Percentiles rank a stretch among this genome's conserved stretches.
These are phyloP conservation scores for Pseudotriccus pelzelni DNA, from an alignment of 2,797 vertebrate species.

Conservation along the genomic window DNA sequence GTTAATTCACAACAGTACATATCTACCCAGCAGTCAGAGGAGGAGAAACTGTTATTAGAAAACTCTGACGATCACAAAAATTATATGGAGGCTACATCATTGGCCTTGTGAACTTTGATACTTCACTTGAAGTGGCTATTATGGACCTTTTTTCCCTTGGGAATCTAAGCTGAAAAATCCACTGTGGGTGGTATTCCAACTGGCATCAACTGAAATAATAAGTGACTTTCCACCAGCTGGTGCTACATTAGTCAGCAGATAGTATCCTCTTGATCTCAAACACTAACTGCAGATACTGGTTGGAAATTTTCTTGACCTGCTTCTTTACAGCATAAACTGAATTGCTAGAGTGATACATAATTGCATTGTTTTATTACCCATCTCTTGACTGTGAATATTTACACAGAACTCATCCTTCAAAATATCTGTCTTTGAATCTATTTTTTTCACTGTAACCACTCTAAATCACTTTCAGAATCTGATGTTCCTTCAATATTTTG, in stretches of 20 bases:
- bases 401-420: neutral
- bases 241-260: neutral
- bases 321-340: neutral
- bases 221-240: neutral
- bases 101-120: neutral
- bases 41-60: too few species aligned
- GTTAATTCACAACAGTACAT: neutral
- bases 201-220: neutral
- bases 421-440: neutral
- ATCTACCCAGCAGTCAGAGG: neutral
- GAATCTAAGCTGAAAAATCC: neutral
- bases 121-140: neutral
- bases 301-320: neutral
- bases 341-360: neutral
- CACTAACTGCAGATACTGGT: neutral
- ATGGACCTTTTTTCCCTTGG: neutral
- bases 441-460: neutral
- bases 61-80: too few species aligned
- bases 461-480: neutral
- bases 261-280: neutral
- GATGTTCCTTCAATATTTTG: neutral
- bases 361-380: rapidly evolving
- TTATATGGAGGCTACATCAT: rapidly evolving
- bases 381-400: neutral
- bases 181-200: neutral